Evolutionary conservation across 2,888 invertebrate genomes (phyloP), one percentile per base, ranked within the genome.

Genomic region (Athalia cordata): DNA sequence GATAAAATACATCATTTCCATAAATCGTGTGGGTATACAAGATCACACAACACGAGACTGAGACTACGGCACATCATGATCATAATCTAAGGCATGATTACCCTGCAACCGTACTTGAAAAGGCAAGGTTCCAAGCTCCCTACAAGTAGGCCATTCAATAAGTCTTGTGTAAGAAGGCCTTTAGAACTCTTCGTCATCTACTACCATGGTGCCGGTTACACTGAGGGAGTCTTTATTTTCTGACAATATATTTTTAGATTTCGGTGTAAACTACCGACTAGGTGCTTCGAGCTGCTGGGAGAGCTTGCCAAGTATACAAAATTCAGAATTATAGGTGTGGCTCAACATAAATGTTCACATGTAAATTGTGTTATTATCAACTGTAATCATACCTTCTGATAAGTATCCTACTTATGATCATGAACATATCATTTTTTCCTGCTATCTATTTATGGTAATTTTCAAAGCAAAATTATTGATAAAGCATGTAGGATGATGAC

Each of bases 161-260:
- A 13, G 50, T 70, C 50, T 84, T 83, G 83, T 84, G 83, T 84
- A 84, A 84, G 82, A 80, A 81, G 81, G 82, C 80, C 82, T 82
- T 82, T 79, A 82, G 81, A 29, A 29, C 29, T 29, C 83, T 81
- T 82, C 81, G 72, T 68, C 59, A 45, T 55, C 29, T 52, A 66
- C 49, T 7, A 13, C 52, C 29, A 29, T 68, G 50, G 52, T 11
- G 70, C 55, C 59, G 70, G 57, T 11, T 45, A 70, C 45, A 70
- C 9, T 13, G 57, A 15, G 57, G 57, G 45, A 45, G 47, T 70
- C 62, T 75, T 75, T 75, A 75, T 75, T 75, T 75, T 75, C 74
- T 62, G 62, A 75, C 61, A 62, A 61, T 75, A 75, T 75, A 75
- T 75, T 75, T 75, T 50, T 75, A 75, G 74, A 75, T 55, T 75